These are phyloP conservation scores for Oryzias curvinotus DNA, from an alignment of 2,113 vertebrate genomes.

Conservation along the genomic window DNA sequence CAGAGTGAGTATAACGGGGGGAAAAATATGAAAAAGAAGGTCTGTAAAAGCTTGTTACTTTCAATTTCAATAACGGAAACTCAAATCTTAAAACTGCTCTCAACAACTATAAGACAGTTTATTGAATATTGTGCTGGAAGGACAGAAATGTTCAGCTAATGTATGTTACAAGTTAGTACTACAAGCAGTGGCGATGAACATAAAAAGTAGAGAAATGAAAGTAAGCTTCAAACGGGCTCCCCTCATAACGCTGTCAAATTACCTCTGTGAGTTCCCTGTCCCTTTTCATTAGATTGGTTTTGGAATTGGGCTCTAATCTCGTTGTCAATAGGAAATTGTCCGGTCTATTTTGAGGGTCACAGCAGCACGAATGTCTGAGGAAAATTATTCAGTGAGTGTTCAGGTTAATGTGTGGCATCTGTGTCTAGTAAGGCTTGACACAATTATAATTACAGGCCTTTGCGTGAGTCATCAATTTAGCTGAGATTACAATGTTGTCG, in stretches of 20 bases:
- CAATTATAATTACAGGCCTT: conserved; percentile 40
- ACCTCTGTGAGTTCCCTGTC: conserved; percentile 40
- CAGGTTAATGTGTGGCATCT: conserved; percentile 24
- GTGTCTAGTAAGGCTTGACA: conserved; percentile 24
- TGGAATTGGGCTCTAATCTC: conserved; percentile 47
- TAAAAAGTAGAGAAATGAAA: no score
- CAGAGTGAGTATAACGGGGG: conserved; percentile 3
- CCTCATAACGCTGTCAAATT: conserved; percentile 5
- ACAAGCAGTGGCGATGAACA: no score
- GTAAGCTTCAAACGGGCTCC: not conserved
- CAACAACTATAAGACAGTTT: not conserved
- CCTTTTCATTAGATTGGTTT: conserved; percentile 44
- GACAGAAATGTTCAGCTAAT: no score
- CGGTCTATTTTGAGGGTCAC: conserved; percentile 29
- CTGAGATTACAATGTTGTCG: conserved; percentile 24
- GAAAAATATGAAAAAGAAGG: no score
- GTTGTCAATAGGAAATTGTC: conserved; percentile 48
- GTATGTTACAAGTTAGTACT: no score
- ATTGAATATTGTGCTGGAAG: not conserved
- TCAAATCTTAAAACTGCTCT: not conserved
- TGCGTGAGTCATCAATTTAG: conserved; percentile 19
- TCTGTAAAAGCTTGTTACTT: not conserved
- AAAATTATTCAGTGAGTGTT: conserved; percentile 25
- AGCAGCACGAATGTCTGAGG: conserved; percentile 9
- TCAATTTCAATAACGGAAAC: no score